Conservation (phyloP, 2,797 vertebrate species). For the Glossophaga mutica region DNA sequence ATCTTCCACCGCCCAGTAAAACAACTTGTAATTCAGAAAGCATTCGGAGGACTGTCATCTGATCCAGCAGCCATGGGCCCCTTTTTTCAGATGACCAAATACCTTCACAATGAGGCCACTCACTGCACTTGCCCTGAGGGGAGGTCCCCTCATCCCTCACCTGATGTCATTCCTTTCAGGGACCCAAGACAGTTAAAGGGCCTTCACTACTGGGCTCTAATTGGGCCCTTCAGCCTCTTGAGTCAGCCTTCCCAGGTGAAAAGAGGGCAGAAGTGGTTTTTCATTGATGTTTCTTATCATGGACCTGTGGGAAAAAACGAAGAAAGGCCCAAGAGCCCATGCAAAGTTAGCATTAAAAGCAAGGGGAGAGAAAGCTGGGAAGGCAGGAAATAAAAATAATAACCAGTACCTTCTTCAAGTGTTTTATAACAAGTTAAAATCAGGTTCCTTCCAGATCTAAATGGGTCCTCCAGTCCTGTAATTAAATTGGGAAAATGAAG, state of each 20-base stretch:
- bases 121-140: neutral
- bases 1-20: neutral
- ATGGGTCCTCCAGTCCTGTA: neutral
- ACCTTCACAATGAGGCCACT: conserved; percentile 24
- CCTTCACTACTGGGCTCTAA: neutral
- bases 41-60: neutral
- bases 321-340: neutral
- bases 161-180: neutral
- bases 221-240: neutral
- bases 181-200: neutral
- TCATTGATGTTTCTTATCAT: neutral
- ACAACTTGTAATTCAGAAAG: neutral
- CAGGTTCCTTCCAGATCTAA: neutral
- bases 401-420: neutral
- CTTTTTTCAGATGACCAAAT: neutral
- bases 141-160: neutral
- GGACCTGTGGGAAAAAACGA: neutral
- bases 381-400: neutral
- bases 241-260: neutral
- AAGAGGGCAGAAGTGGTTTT: neutral
- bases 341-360: neutral
- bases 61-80: neutral
- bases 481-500: conserved; percentile 38
- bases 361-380: neutral
- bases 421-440: neutral